Evolutionary conservation across 1,140 invertebrate species (phyloP), one percentile per base, ranked within the genome.

Genomic region (Dreissena polymorpha): DNA sequence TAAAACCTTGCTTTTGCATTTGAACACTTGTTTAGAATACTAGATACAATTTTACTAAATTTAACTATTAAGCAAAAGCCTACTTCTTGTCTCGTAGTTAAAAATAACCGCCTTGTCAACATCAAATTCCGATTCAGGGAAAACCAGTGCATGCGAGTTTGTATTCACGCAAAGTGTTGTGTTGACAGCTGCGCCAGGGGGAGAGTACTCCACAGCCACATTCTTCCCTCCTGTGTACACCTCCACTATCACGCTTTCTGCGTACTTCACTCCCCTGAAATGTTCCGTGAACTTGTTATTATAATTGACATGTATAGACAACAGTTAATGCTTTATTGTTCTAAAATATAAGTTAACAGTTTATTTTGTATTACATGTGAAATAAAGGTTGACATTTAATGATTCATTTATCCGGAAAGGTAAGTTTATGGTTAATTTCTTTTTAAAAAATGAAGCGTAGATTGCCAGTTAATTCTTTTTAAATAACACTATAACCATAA

Each of bases 161-260:
- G 73, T 65, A n/a, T 27, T 63, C 63, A 86, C 57, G 70, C 78
- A 74, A 14, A 86, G 16, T 21, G 76, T 70, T n/a, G 50, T 72
- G 65, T 85, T 85, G 23, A 23, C 23, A 50, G 72, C 79, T 2
- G 21, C 27, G 51, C 83, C 74, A n/a, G 74, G 70, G 14, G 68
- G 69, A 1, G 83, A 86, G 51, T 83, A 88, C 72, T 88, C 85
- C 16, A 88, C 49, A 0, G 79, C 77, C 23, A 88, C 25, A 14
- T 25, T 85, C 57, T 81, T 65, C 10, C 83, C 79, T 55, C 74
- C 83, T n/a, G 70, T 13, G 14, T 81, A 83, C 25, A 86, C 76
- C 12, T 84, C 75, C 3, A 81, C 83, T n/a, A 88, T 74, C 13
- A 88, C 75, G 83, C 86, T 83, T 67, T 88, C 86, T n/a, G 83